Evolutionary conservation across 2,797 vertebrate genomes (phyloP), one percentile per base, ranked within the genome.

Genomic region (Anableps anableps): DNA sequence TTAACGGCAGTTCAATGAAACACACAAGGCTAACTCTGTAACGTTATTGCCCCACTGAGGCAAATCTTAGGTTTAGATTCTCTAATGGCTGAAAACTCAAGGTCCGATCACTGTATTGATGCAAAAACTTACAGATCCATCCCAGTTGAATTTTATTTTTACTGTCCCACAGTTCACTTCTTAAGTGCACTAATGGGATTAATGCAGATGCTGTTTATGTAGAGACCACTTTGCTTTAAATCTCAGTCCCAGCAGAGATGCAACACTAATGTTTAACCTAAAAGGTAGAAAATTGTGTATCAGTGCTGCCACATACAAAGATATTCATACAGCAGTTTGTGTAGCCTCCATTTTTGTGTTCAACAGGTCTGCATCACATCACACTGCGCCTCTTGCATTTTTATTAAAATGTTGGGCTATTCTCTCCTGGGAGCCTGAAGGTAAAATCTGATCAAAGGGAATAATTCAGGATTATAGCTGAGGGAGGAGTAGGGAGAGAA

Each of bases 381-480:
- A 81, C 80, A 71, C 74, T 76, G 74, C 55, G 79, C 72, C 74
- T 55, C 77, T 79, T 84, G 80, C 72, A 43, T 75, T 77, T 68
- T 78, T 80, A 55, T 78, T 53, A 29, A 80, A 85, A 41, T 83
- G 73, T 77, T 41, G 73, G 76, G 26, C 23, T 74, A 43, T 71
- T 80, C 60, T 90, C 88, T 77, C 80, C 13, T 26, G 72, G 77
- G 89, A 87, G 83, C 81, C 82, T 85, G 38, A 53, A 91, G 84
- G 85, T 87, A 91, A 81, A 55, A 72, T 73, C 79, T 87, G 84
- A 94, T 96, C 95, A 95, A 95, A 96, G 93, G 77, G 95, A 95
- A 95, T 95, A 92, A 95, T 95, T 95, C 92, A 95, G 85, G 58
- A 77, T 76, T 70, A 55, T 78, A 82, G 85, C 89, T 51, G 62